A percentile compares a stretch with the other conserved stretches of the same genome.
phyloP scores from a whole-genome alignment of 2,113 vertebrate species.

The Neolamprologus devosi region DNA sequence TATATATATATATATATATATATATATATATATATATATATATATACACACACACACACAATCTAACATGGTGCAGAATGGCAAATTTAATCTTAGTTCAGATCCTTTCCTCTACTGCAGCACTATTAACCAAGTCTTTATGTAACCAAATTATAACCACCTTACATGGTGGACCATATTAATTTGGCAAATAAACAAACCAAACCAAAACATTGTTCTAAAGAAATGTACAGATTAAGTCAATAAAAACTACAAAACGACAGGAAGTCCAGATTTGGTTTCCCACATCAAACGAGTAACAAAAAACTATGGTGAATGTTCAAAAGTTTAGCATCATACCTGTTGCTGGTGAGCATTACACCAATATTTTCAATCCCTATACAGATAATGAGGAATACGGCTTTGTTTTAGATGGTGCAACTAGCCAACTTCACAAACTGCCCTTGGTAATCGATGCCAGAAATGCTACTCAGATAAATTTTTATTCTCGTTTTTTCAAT shows the following conservation, averaged over 20 bases:
- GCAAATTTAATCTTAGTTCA: not conserved
- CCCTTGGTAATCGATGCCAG: not conserved
- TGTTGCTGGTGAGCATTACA: not conserved
- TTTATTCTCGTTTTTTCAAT: not conserved
- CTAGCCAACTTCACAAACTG: not conserved
- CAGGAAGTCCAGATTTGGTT: not conserved
- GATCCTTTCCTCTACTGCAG: not conserved
- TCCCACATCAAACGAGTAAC: not conserved
- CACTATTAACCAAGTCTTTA: not conserved
- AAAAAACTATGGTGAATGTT: not conserved
- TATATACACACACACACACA: fast-evolving
- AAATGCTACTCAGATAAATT: not conserved
- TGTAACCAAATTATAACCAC: not conserved
- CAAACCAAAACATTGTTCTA: not conserved
- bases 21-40: no score
- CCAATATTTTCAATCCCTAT: not conserved
- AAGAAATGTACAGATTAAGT: not conserved
- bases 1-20: no score
- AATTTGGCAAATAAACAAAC: not conserved
- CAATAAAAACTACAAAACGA: not conserved
- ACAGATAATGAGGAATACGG: not conserved
- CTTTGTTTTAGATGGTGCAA: not conserved
- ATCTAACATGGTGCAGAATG: not conserved
- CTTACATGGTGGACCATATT: not conserved
- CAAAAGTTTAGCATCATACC: not conserved